Percentiles rank a stretch among this genome's conserved stretches.
Conservation (phyloP, 2,888 invertebrate species). For the Cacoxenus indagator region DNA sequence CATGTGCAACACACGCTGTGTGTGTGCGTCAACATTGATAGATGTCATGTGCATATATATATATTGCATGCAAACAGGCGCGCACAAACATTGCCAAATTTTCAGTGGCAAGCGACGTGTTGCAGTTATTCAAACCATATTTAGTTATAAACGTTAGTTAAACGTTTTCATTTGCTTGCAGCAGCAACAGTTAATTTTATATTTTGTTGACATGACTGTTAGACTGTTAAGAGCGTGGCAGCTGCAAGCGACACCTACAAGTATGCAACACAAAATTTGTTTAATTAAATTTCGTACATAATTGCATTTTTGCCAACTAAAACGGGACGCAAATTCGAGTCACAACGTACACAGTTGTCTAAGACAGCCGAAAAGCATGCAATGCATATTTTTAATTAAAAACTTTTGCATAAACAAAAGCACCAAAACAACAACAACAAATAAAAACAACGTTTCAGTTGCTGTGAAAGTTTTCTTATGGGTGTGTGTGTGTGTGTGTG, state of each 20-base stretch:
- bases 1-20: not conserved
- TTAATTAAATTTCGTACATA: conserved; percentile 51
- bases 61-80: not conserved
- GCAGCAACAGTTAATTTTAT: not conserved
- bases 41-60: not conserved
- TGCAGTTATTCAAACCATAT: no score
- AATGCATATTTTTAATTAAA: conserved; percentile 53
- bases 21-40: not conserved
- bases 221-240: conserved; percentile 50
- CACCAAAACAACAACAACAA: conserved; percentile 20
- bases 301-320: conserved; percentile 9
- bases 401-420: conserved; percentile 32
- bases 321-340: conserved; percentile 27
- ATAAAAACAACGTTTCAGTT: not conserved
- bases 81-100: not conserved
- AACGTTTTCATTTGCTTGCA: conserved; percentile 8
- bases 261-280: conserved; percentile 53
- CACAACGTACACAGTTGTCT: conserved; percentile 33
- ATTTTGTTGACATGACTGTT: conserved; percentile 38
- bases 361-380: conserved; percentile 30
- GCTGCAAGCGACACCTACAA: conserved; percentile 31
- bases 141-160: conserved; percentile 8
- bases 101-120: no score
- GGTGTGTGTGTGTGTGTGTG: conserved; percentile 7
- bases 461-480: conserved; percentile 14